Evolutionary conservation across 2,113 vertebrate species (phyloP), one percentile per base, ranked within the genome.

Genomic region (Benitochromis conjunctus): DNA sequence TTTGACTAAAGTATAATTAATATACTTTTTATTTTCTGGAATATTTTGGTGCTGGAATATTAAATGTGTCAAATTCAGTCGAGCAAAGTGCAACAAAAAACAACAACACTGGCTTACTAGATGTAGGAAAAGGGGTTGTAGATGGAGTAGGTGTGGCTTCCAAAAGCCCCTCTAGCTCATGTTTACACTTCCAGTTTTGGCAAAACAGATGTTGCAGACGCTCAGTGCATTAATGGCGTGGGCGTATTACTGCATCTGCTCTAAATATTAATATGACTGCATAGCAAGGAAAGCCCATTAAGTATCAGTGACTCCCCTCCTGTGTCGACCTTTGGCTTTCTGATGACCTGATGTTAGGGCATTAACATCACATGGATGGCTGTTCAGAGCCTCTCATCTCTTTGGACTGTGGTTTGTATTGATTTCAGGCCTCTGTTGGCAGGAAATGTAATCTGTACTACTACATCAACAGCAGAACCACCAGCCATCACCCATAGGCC

Each of bases 391-490:
- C 55, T 79, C 71, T 85, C 53, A 69, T 91, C 76, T 90, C 76
- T 74, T 54, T 66, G 54, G 48, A 14, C 80, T 57, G 69, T 79
- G 31, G 82, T 83, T 87, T 55, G 58, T 84, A 92, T 94, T 86
- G 90, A 93, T 92, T 91, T 86, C 53, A 54, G 57, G 43, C 18
- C 76, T 82, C 53, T 69, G 79, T 81, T 90, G 81, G 69, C 89
- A 91, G 81, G 84, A 93, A 92, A 89, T 89, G 81, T 91, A 90
- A 93, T 92, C 57, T 41, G 83, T 94, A 85, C 66, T 80, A 88
- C 88, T 58, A 53, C 55, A 58, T 58, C 80, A 84, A 74, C 64
- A 88, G 80, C 84, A 83, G 31, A 90, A 87, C 64, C 83, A 69
- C 62, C 64, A 78, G 81, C 26, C 79, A 71, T 48, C 58, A 71